Percentiles rank a stretch among this genome's conserved stretches.
Conservation (phyloP, 2,113 vertebrate genomes). For the Nothocercus julius region DNA sequence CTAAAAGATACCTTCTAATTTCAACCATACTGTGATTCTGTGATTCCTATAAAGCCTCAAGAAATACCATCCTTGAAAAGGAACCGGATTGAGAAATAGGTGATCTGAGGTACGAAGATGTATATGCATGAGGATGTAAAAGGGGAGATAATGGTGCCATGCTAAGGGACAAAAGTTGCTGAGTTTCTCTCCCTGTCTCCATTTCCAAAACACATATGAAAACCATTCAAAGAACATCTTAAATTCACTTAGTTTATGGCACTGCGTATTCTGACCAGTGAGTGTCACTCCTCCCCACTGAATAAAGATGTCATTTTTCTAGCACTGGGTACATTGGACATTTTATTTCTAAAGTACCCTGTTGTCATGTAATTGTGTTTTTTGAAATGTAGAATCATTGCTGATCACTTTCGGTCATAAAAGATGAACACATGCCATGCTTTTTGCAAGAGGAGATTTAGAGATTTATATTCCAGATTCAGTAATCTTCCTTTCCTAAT, state of each 20-base stretch:
- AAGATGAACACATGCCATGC: neutral
- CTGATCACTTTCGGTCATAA: neutral
- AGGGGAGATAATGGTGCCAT: accelerated
- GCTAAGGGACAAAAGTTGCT: neutral
- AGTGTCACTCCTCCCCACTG: conserved; percentile 13
- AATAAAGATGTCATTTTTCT: neutral
- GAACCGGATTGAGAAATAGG: accelerated
- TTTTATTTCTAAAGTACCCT: neutral
- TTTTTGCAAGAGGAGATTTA: neutral
- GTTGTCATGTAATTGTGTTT: neutral
- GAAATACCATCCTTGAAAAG: neutral
- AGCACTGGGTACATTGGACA: neutral
- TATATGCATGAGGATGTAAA: neutral
- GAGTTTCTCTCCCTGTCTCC: neutral
- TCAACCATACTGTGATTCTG: no score
- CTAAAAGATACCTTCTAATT: no score
- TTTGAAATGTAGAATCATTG: neutral
- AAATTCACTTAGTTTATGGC: neutral
- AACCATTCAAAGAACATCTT: neutral
- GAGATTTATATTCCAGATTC: neutral
- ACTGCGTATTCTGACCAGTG: neutral
- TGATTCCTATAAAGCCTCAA: neutral
- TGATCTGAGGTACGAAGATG: neutral
- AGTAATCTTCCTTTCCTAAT: neutral
- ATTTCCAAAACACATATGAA: neutral